Conservation (phyloP, 2,113 vertebrate genomes). For the Pygoscelis antarcticus region DNA sequence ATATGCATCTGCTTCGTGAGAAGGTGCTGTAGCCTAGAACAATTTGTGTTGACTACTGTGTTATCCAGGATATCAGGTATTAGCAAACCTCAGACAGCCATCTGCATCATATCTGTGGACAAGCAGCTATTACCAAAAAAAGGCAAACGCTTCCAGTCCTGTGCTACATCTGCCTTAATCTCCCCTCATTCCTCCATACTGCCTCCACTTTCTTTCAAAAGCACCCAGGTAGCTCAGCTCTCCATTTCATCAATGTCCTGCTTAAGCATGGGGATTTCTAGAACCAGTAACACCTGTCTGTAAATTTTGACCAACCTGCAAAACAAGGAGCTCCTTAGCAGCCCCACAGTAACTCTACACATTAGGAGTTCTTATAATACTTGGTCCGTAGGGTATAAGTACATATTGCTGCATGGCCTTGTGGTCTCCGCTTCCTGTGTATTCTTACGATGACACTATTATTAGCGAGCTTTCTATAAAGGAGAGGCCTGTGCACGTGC, state of each 20-base stretch:
- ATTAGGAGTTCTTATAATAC: conserved; percentile 48
- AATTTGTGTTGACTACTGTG: conserved; percentile 76
- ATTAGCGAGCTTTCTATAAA: conserved; percentile 65
- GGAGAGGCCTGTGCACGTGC: conserved; percentile 51
- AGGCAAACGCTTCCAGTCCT: conserved; percentile 76
- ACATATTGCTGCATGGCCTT: conserved; percentile 74
- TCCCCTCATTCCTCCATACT: conserved; percentile 65
- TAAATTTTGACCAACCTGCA: conserved; percentile 49
- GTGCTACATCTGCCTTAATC: conserved; percentile 83
- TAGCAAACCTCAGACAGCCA: conserved; percentile 78
- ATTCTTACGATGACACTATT: conserved; percentile 61
- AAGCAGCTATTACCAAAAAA: conserved; percentile 87
- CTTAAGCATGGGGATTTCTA: conserved; percentile 35
- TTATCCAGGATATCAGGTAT: conserved; percentile 79
- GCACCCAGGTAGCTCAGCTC: conserved; percentile 65
- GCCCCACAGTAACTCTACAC: conserved; percentile 48
- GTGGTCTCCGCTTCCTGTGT: conserved; percentile 72
- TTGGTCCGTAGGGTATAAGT: conserved; percentile 53
- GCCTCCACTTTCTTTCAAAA: conserved; percentile 60
- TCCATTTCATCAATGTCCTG: conserved; percentile 36
- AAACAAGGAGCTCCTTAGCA: conserved; percentile 42
- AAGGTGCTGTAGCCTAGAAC: conserved; percentile 67
- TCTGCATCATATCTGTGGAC: conserved; percentile 82
- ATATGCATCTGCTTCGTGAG: conserved; percentile 82
- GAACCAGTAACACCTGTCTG: conserved; percentile 42